Evolutionary conservation across 2,888 invertebrate species (phyloP), one percentile per base, ranked within the genome.

Genomic region (Dusona sp.): DNA sequence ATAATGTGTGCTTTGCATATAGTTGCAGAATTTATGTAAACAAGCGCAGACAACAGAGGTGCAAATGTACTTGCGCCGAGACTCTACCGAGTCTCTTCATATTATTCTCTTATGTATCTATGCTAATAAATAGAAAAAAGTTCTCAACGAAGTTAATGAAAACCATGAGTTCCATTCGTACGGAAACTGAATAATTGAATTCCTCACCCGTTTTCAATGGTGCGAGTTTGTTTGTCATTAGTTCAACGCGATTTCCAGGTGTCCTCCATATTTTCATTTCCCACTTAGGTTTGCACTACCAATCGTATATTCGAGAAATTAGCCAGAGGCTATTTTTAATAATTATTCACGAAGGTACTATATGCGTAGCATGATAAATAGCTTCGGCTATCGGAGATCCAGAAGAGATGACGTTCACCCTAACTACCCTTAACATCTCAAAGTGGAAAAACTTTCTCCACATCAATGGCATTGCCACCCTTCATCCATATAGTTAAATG

Each of bases 261-360:
- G 77, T 51, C 38, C 45, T 29, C 42, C 25, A 61, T 86, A 79
- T 86, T 83, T 83, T 86, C 70, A 68, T 86, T 86, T 83, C 75
- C 80, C 83, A 77, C 79, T 79, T 75, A 45, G 29, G 42, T 42
- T 11, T 11, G 11, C 3, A 9, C 9, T 22, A 33, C 16, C 19
- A 51, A 72, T n/a, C 29, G 72, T 51, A 22, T 36, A 48, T n/a
- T 72, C 57, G 72, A 83, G 75, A 80, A 73, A 73, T 68, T 75
- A 45, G 84, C 84, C 81, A 68, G 54, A 70, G 74, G 84, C 86
- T 19, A 82, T 82, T 84, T 75, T 75, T 33, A 75, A 75, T 78
- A 74, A 81, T 86, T 84, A 86, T 84, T 84, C 86, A 74, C 78
- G 78, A 75, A 74, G 68, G 68, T 45, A 77, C 77, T 25, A 22